phyloP scores from a whole-genome alignment of 2,888 invertebrate species.

The Cheiracanthium punctorium region DNA sequence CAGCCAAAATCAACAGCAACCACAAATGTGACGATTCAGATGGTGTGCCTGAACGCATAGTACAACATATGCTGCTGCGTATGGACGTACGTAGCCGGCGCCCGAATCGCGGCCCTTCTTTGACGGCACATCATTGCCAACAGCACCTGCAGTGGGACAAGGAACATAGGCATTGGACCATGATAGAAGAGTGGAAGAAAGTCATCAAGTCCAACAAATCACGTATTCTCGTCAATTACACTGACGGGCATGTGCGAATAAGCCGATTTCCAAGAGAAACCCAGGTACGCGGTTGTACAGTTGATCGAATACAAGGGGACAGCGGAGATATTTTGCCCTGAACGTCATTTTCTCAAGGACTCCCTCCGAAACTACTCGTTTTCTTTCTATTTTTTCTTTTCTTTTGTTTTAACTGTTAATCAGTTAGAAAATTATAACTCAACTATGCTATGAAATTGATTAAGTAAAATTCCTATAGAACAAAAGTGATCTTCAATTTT shows the following conservation, averaged over 20 bases:
- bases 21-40: background rate
- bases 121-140: background rate
- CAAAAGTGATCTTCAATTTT: too few species aligned
- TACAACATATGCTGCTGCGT: background rate
- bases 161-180: background rate
- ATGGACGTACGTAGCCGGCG: background rate
- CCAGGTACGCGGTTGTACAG: background rate
- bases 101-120: background rate
- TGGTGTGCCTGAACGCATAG: background rate
- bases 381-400: too few species aligned
- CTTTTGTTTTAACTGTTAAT: too few species aligned
- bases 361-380: too few species aligned
- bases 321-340: background rate
- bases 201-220: background rate
- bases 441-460: too few species aligned
- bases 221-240: background rate
- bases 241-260: background rate
- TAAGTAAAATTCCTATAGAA: too few species aligned
- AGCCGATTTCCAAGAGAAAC: background rate
- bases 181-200: background rate
- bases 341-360: too few species aligned
- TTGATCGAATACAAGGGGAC: background rate
- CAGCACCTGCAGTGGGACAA: background rate
- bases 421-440: too few species aligned
- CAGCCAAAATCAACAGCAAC: background rate